Conservation (phyloP, 1,140 invertebrate genomes). For the Heterodera schachtii region DNA sequence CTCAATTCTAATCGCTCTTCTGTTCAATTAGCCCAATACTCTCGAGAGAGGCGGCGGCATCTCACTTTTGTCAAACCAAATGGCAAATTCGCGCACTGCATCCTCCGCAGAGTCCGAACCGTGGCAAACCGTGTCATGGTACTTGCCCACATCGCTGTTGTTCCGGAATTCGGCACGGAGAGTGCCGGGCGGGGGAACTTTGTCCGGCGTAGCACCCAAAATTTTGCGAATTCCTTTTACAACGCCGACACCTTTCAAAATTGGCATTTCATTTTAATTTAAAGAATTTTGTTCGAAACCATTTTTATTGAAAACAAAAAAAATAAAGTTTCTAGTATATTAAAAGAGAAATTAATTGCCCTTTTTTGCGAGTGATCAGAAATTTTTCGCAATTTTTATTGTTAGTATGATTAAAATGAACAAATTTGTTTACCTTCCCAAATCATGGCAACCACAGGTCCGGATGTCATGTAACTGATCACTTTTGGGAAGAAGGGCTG, state of each 20-base stretch:
- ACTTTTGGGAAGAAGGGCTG: conserved; percentile 90
- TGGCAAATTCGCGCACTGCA: conserved; percentile 88
- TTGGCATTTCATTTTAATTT: no score
- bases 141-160: not conserved
- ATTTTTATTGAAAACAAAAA: no score
- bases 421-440: conserved; percentile 70
- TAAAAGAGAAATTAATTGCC: no score
- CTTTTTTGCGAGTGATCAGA: no score
- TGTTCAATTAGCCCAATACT: not conserved
- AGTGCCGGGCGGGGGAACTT: conserved; percentile 82
- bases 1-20: no score
- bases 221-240: conserved; percentile 91
- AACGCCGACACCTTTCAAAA: conserved; percentile 72
- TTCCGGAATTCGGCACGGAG: conserved; percentile 72
- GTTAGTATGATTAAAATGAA: no score
- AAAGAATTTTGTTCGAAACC: no score
- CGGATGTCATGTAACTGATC: conserved; percentile 93
- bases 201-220: conserved; percentile 91
- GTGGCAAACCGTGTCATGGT: conserved; percentile 75
- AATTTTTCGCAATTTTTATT: no score
- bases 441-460: conserved; percentile 93
- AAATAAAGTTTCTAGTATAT: no score
- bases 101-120: conserved; percentile 88
- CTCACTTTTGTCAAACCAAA: conserved; percentile 92
- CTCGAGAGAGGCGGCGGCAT: conserved; percentile 30